Evolutionary conservation across 2,888 invertebrate species (phyloP), one percentile per base, ranked within the genome.

Genomic region (Hermaeophaga mercurialis): DNA sequence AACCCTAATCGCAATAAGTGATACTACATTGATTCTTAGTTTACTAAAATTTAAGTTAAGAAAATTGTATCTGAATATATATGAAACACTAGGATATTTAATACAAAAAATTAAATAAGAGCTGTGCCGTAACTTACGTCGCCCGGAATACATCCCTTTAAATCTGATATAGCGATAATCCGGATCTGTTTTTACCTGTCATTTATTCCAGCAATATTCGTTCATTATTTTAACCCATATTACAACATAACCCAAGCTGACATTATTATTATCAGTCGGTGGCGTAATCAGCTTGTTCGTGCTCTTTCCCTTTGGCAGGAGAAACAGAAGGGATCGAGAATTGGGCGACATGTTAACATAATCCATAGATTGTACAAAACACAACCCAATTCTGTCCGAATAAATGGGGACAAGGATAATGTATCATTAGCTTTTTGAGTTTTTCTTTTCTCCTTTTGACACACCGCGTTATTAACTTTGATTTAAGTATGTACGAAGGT

Each of bases 321-420:
- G 46, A 46, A 46, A 36, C 31, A 33, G 24, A 41, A 46, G 46
- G 39, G 54, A 39, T 47, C 33, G 38, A 46, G 44, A 15, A 36
- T 36, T 6, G 15, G 12, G 14, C 31, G 46, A 54, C 47, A 54
- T 22, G 54, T 54, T 54, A 54, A 48, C 54, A 48, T 54, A 54
- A 54, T 54, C 54, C 54, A 48, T 47, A 54, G 31, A 54, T 48
- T 24, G 36, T 43, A 48, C 54, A 31, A 31, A 48, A 43, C 48
- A 48, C 28, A 34, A 33, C 48, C 34, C 43, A 12, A 41, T 54
- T 48, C 43, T 24, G 24, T 43, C 26, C 12, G 43, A 43, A 43
- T 43, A 43, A 43, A 43, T 43, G 24, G 19, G 43, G 11, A 26
- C 26, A 8, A 12, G 43, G 24, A 26, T 24, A 41, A 41, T 18